Base-by-base conservation (phyloP, 2,113 vertebrate species). In the Poeciliopsis prolifica region DNA sequence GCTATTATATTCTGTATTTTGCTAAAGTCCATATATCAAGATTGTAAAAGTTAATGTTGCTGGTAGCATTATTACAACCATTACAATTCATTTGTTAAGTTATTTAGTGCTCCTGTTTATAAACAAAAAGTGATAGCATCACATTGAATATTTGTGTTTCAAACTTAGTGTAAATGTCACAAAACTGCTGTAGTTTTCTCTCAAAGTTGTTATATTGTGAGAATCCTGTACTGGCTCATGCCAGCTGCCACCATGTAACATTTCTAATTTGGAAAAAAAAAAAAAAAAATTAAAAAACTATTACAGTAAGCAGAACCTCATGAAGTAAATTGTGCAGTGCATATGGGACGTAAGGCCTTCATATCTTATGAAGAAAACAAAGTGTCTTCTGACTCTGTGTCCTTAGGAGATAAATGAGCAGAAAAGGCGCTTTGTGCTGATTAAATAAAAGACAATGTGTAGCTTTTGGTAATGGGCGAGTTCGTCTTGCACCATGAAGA, bases 361-460 rank as follows among this genome's bases (percentile, higher is more conserved):
- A 63, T 81, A 68, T 69, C 72, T 61, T 35, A 17, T 44, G 33
- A 13, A 67, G 63, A 66, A 79, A 82, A 79, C 70, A 72, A 78
- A 83, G 81, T 64, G 35, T 85, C 75, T 76, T 60, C 63, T 80
- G 72, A 76, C 70, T 89, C 72, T 74, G 67, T 79, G 77, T 89
- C 85, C 84, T 87, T 84, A 79, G 69, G 68, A 87, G 79, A 87
- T 84, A 84, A 85, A 87, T 28, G 72, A 61, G 74, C 42, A 81
- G 86, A 72, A 82, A 84, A 82, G 78, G 70, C 60, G 29, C 74
- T 77, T 80, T 86, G 78, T 89, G 81, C 69, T 72, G 69, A 84
- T 70, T 80, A 72, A 82, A 61, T 71, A 83, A 66, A 67, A 26
- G 78, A 81, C 65, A 72, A 19, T 68, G 81, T 70, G 65, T 44